A percentile compares a stretch with the other conserved stretches of the same genome.
Evolutionary conservation across 2,113 vertebrate genomes (phyloP).

Genomic region (Abramis brama): DNA sequence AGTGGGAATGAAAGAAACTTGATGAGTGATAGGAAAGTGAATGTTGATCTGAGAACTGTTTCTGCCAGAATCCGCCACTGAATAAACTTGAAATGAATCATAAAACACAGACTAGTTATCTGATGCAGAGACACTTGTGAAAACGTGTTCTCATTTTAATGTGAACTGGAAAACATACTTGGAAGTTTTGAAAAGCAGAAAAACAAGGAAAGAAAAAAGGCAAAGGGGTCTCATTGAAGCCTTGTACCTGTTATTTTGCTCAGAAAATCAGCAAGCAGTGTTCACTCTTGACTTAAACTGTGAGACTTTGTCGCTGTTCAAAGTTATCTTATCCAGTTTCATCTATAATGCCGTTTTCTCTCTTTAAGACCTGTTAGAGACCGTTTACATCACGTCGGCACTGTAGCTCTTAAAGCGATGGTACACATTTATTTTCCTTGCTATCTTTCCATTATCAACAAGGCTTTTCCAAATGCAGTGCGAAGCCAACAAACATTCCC

Average conservation of each 20-base stretch:
- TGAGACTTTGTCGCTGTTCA: slow-evolving; percentile 16
- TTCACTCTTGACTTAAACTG: background rate
- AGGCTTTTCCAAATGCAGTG: slow-evolving; percentile 22
- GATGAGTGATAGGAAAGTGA: background rate
- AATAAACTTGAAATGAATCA: background rate
- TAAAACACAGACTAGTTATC: background rate
- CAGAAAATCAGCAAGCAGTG: background rate
- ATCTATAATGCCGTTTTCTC: slow-evolving; percentile 12
- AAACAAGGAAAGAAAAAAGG: slow-evolving; percentile 1
- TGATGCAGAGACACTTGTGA: background rate
- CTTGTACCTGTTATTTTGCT: background rate
- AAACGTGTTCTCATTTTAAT: background rate
- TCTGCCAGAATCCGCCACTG: background rate
- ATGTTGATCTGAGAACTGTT: background rate
- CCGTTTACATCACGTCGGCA: slow-evolving; percentile 13
- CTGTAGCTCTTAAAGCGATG: background rate
- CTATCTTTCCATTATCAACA: slow-evolving; percentile 43
- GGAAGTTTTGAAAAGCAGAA: background rate
- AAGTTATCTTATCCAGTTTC: slow-evolving; percentile 40
- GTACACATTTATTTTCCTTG: background rate
- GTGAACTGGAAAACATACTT: slow-evolving; percentile 9
- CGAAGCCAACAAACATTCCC: slow-evolving; percentile 45
- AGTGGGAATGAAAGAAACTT: background rate
- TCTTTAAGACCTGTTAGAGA: slow-evolving; percentile 8
- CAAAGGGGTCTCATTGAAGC: background rate